Evolutionary conservation across 1,140 invertebrate genomes (phyloP), one percentile per base, ranked within the genome.

Genomic region (Helicorthomorpha holstii): DNA sequence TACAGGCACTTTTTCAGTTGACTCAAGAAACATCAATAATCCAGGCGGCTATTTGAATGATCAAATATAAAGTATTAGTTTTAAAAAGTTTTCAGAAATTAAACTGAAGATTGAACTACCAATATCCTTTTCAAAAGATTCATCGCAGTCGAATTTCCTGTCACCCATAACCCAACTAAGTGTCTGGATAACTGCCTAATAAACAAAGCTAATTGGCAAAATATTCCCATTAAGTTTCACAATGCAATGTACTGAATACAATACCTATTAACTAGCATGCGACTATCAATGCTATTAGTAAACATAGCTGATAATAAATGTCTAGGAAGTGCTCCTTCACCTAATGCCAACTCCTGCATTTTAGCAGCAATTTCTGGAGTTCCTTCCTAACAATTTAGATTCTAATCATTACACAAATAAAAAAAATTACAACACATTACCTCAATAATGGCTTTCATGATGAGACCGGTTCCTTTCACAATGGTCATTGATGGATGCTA

Each of bases 401-500:
- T 4, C 44, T 41, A 16, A 49, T 27, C 4, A 22, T 49, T 49
- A 38, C 4, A 16, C 4, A 49, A 49, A 7, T 44, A 44, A 29
- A 25, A 24, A 14, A 47, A 34, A 22, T 24, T 2, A n/a, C 16
- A 16, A 1, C 22, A 7, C 43, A 25, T 52, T 27, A 69, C 68
- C 65, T 97, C 95, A 57, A 98, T 96, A 19, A 99, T 81, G 21
- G 96, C 93, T 59, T 94, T 79, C 81, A 98, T 88, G 24, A 98
- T 84, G 48, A 98, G 69, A 2, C 95, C 94, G 1, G 94, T 93
- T 10, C 95, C 94, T 72, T 98, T 98, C 0, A 98, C 88, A 58
- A 98, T 90, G 1, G 94, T 91, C 68, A 96, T 76, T 1, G 92
- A 97, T 10, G 92, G 90, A 75, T 97, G 93, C 78, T 91, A n/a